Percentiles rank a stretch among this genome's conserved stretches.
phyloP scores from a whole-genome alignment of 2,797 vertebrate genomes.

The Sebastiscus tertius region DNA sequence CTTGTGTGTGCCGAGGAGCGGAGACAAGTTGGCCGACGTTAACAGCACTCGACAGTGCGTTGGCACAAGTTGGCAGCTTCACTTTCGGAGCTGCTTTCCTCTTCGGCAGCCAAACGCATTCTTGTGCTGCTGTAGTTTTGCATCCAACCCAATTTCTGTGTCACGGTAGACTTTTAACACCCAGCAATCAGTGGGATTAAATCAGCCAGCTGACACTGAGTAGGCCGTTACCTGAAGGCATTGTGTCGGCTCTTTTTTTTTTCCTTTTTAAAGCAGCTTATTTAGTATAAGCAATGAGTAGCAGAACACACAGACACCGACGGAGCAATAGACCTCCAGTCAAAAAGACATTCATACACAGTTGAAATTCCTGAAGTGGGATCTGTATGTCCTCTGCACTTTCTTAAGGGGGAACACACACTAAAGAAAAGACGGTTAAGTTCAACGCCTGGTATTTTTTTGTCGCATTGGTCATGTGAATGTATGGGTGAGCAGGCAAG shows the following conservation, averaged over 20 bases:
- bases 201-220: slow-evolving; percentile 54
- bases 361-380: background rate
- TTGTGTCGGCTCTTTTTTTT: slow-evolving; percentile 19
- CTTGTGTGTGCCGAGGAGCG: slow-evolving; percentile 8
- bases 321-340: slow-evolving; percentile 4
- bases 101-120: slow-evolving; percentile 41
- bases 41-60: slow-evolving; percentile 43
- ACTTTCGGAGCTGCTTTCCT: slow-evolving; percentile 31
- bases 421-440: slow-evolving; percentile 1
- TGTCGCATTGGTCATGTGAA: background rate
- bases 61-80: slow-evolving; percentile 49
- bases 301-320: slow-evolving; percentile 3
- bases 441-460: background rate
- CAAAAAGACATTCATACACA: background rate
- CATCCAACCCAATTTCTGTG: slow-evolving; percentile 46
- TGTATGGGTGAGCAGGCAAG: slow-evolving; percentile 16
- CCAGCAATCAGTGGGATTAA: slow-evolving; percentile 59
- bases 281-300: slow-evolving; percentile 24
- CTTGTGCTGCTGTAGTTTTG: slow-evolving; percentile 34
- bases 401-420: background rate
- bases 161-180: slow-evolving; percentile 45
- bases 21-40: slow-evolving; percentile 43
- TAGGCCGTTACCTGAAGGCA: slow-evolving; percentile 47
- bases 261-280: slow-evolving; percentile 23
- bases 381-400: background rate